Percentiles rank a stretch among this genome's conserved stretches.
phyloP scores from a whole-genome alignment of 2,888 invertebrate genomes.

The Tipula helvola region DNA sequence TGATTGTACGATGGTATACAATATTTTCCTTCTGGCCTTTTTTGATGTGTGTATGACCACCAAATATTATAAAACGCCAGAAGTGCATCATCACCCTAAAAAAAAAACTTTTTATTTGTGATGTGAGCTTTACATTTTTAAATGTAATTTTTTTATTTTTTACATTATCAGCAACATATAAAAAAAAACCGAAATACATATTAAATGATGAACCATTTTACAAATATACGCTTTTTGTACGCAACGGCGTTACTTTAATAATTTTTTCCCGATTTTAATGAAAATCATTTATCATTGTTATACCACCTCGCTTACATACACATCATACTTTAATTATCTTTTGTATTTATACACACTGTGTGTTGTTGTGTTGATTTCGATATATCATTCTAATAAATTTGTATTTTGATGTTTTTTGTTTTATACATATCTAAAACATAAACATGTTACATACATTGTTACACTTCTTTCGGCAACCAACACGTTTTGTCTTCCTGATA shows the following conservation, averaged over 20 bases:
- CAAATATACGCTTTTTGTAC: neutral
- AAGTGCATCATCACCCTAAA: neutral
- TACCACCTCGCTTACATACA: neutral
- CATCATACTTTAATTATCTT: neutral
- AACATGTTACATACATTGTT: too few species aligned
- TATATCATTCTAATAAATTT: neutral
- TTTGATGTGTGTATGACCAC: neutral
- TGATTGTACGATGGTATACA: neutral
- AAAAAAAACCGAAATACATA: neutral
- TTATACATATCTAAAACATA: neutral
- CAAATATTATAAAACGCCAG: neutral
- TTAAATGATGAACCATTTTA: neutral
- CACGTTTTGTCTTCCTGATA: too few species aligned
- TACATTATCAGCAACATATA: neutral
- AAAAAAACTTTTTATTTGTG: neutral
- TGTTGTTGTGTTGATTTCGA: neutral
- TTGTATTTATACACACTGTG: neutral
- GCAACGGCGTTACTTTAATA: neutral
- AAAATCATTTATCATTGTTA: neutral
- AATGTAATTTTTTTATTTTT: neutral
- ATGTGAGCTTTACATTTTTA: neutral
- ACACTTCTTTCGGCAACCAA: too few species aligned
- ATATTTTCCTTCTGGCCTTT: neutral
- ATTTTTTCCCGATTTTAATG: neutral
- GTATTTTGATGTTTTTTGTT: neutral